These are phyloP conservation scores for Dendrophyllia cribrosa DNA, from an alignment of 64 coral and sea anemone species.

Conservation along the genomic window DNA sequence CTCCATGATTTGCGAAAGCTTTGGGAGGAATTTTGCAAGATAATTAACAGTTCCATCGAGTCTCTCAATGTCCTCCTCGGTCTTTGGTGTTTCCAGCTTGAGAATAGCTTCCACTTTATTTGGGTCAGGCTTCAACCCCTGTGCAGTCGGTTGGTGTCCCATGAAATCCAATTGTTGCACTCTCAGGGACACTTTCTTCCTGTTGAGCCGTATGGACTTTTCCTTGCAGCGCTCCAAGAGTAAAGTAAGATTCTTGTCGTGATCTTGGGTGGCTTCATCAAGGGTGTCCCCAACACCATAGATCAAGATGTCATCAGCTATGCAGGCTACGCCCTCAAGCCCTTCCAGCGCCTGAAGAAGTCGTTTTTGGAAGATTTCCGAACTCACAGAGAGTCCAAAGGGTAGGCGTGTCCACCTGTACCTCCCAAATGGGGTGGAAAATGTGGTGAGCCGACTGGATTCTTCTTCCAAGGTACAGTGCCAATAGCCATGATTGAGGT, in stretches of 20 bases:
- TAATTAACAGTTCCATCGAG: too few species aligned
- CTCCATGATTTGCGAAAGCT: too few species aligned
- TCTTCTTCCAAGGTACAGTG: constrained; percentile 54
- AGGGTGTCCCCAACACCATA: constrained; percentile 23
- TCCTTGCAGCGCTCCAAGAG: background rate
- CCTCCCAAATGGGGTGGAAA: constrained; percentile 21
- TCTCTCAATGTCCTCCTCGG: too few species aligned
- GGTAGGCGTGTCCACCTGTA: constrained; percentile 50
- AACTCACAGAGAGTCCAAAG: constrained; percentile 34
- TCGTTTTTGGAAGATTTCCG: constrained; percentile 63
- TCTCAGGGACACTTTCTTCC: background rate
- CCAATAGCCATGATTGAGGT: constrained; percentile 35
- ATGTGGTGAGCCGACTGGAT: constrained; percentile 42
- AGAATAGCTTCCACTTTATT: constrained; percentile 3
- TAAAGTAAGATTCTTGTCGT: background rate
- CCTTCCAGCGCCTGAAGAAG: constrained; percentile 29
- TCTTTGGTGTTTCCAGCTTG: background rate
- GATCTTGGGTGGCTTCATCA: background rate
- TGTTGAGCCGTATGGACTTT: background rate
- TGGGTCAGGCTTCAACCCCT: too few species aligned
- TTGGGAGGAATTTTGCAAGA: too few species aligned
- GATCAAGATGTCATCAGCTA: constrained; percentile 65
- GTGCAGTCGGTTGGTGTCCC: background rate
- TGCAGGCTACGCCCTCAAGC: constrained; percentile 38
- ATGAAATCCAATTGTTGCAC: constrained; percentile 3